These are phyloP conservation scores for Nyctereutes procyonoides DNA, from an alignment of 2,113 vertebrate species.

Conservation along the genomic window DNA sequence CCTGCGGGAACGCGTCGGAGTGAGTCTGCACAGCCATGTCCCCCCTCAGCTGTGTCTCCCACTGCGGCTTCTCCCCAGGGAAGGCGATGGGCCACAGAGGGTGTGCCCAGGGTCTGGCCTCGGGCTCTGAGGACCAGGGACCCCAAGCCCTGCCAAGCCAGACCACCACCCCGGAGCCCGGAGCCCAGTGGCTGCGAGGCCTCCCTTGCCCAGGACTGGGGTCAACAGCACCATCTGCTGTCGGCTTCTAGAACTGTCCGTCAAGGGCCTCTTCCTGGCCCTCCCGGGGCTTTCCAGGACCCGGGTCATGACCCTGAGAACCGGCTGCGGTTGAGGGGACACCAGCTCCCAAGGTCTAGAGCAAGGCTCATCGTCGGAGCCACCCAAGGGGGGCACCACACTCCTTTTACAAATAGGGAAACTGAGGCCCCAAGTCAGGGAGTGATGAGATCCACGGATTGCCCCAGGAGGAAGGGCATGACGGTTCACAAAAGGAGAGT, in stretches of 20 bases:
- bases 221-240: constrained; percentile 80
- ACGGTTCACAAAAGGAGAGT: fast-evolving
- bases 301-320: fast-evolving
- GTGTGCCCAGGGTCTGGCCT: not conserved
- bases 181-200: fast-evolving
- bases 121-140: not conserved
- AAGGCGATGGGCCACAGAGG: not conserved
- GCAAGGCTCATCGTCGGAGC: not conserved
- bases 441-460: fast-evolving
- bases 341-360: fast-evolving
- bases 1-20: fast-evolving
- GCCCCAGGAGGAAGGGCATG: not conserved
- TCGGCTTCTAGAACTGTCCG: not conserved
- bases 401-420: not conserved
- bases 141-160: fast-evolving
- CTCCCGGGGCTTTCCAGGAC: fast-evolving
- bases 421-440: not conserved
- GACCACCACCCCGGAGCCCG: not conserved
- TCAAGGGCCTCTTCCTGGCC: fast-evolving
- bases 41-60: not conserved
- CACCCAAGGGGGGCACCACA: not conserved
- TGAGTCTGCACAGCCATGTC: not conserved
- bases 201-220: not conserved
- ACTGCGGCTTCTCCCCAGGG: not conserved
- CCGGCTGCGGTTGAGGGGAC: not conserved